These are phyloP conservation scores for Gibbula magus DNA, from an alignment of 2,888 invertebrate genomes.

Conservation along the genomic window DNA sequence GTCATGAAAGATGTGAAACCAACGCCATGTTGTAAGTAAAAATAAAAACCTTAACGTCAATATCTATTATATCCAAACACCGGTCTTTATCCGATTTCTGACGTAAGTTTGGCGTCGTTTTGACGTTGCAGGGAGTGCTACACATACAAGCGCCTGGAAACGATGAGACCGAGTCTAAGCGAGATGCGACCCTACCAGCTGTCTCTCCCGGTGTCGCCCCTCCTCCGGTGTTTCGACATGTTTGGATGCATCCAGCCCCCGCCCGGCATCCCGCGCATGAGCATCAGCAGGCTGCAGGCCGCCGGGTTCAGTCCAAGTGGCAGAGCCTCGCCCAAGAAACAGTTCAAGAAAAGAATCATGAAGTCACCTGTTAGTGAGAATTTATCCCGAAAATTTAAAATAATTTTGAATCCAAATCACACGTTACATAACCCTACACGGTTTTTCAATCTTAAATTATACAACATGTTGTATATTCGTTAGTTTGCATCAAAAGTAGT, in stretches of 20 bases:
- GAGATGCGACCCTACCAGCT: background rate
- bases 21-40: no score
- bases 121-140: constrained; percentile 45
- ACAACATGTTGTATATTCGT: no score
- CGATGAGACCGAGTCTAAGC: background rate
- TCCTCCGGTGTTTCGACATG: constrained; percentile 19
- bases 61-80: no score
- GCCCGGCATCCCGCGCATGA: constrained; percentile 33
- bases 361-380: background rate
- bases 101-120: no score
- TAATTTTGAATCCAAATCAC: no score
- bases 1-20: no score
- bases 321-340: background rate
- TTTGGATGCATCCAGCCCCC: constrained; percentile 28
- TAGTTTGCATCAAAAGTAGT: background rate
- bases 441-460: no score
- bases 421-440: no score
- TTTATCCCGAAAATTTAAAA: no score
- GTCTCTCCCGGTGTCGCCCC: background rate
- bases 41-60: no score
- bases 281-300: constrained; percentile 5
- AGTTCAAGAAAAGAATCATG: background rate
- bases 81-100: no score
- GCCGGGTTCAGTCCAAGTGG: background rate
- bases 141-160: constrained; percentile 38